Evolutionary conservation across 1,140 invertebrate genomes (phyloP).

Genomic region (Ips typographus): DNA sequence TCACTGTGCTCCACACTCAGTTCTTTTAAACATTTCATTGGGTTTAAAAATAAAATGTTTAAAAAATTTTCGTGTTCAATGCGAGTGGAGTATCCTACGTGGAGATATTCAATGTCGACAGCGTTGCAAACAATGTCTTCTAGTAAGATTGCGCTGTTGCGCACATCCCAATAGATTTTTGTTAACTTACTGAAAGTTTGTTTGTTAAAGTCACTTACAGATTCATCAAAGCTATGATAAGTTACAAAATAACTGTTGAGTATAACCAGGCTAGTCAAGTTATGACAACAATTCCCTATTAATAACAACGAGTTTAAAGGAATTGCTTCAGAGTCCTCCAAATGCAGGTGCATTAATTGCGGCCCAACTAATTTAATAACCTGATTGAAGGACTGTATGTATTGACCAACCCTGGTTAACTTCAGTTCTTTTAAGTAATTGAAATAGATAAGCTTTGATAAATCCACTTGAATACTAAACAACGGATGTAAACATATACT

Average conservation of each 20-base stretch:
- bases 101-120: conserved; percentile 64
- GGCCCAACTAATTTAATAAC: conserved; percentile 56
- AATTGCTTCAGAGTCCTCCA: conserved; percentile 72
- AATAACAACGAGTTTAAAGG: conserved; percentile 67
- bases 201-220: neutral
- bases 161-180: conserved; percentile 63
- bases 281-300: conserved; percentile 69
- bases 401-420: too few species aligned
- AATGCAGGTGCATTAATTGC: conserved; percentile 63
- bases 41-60: conserved; percentile 62
- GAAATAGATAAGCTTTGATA: conserved; percentile 62
- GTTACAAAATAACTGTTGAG: conserved; percentile 68
- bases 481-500: conserved; percentile 57
- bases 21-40: conserved; percentile 67
- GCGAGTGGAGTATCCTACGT: conserved; percentile 67
- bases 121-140: conserved; percentile 66
- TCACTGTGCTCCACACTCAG: conserved; percentile 68
- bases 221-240: conserved; percentile 32
- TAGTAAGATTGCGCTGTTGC: conserved; percentile 62
- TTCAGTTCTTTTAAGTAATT: conserved; percentile 61
- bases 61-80: conserved; percentile 63
- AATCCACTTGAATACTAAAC: conserved; percentile 63
- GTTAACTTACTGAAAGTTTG: conserved; percentile 62
- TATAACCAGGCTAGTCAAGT: conserved; percentile 63
- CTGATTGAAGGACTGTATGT: too few species aligned